Percentiles rank a stretch among this genome's conserved stretches.
These are phyloP conservation scores for Diglossa brunneiventris DNA, from an alignment of 2,113 vertebrate genomes.

Conservation along the genomic window DNA sequence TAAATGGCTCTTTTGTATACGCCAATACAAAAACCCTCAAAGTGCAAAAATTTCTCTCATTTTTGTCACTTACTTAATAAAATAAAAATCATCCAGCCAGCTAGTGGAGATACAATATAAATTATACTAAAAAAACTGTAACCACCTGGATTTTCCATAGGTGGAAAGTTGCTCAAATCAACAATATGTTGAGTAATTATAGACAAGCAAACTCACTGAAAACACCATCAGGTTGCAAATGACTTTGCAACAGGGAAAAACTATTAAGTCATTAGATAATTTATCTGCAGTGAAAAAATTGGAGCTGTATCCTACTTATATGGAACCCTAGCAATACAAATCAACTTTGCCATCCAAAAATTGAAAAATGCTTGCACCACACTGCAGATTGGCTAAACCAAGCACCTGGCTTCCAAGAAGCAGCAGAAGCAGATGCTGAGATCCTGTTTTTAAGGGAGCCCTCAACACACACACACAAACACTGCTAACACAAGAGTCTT, in stretches of 20 bases:
- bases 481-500: not conserved
- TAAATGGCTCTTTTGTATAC: not conserved
- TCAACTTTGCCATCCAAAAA: not conserved
- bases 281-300: conserved; percentile 11
- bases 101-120: not conserved
- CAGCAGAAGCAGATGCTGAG: not conserved
- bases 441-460: not conserved
- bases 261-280: conserved; percentile 15
- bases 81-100: not conserved
- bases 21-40: not conserved
- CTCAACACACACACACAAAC: rapidly evolving
- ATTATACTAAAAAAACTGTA: not conserved
- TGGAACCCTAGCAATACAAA: not conserved
- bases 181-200: not conserved
- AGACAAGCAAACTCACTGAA: not conserved
- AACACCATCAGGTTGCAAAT: conserved; percentile 19
- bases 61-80: not conserved
- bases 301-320: not conserved
- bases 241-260: conserved; percentile 10
- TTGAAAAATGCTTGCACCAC: not conserved
- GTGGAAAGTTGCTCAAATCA: not conserved
- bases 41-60: not conserved
- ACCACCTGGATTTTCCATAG: not conserved
- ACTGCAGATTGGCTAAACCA: not conserved
- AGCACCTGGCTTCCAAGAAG: not conserved